Base-by-base conservation (phyloP, 1,140 invertebrate species). In the Lordiphosa collinella region DNA sequence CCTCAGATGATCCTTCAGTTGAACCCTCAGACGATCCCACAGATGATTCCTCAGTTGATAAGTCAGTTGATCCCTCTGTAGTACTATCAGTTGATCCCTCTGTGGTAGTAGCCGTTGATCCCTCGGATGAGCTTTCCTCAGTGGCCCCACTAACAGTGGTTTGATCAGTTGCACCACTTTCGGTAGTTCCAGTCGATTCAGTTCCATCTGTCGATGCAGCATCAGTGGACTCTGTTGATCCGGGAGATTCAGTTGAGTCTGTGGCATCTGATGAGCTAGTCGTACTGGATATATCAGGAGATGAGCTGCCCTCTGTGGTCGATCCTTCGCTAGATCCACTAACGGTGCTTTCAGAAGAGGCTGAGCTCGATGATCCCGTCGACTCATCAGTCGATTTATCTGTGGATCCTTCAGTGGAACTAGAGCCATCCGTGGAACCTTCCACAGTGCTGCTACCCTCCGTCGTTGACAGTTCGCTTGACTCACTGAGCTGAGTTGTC, bases 11-110 rank as follows among this genome's bases (percentile, higher is more conserved):
- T 50, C 11, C 48, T 5, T 35, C 31, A 38, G 46, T 41, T 16
- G 36, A 46, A 25, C 47, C 41, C 8, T 44, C 74, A 6, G 74
- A 46, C 1, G 74, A 34, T 0, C 61, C 59, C n/a, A 9, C 35
- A 16, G 50, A 37, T 34, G 59, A 32, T 16, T 58, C 63, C 12
- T 40, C 40, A 2, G 58, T 60, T 10, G 65, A 51, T 10, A 56
- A 70, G 1, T 57, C 65, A 31, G 63, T 67, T 0, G 80, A 69
- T 10, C 52, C 68, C 8, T 66, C 52, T 0, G 62, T 32, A 10
- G 86, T 62, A 12, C 49, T 67, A 2, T 60, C 74, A 0, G 74
- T 66, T 2, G 65, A 58, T 52, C 59, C 60, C 9, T 63, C 60
- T 0, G 60, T 34, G 9, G 85, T 66, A 16, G 49, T 69, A 3